Evolutionary conservation across 2,797 vertebrate genomes (phyloP).

Genomic region (Sebastes oblongus): DNA sequence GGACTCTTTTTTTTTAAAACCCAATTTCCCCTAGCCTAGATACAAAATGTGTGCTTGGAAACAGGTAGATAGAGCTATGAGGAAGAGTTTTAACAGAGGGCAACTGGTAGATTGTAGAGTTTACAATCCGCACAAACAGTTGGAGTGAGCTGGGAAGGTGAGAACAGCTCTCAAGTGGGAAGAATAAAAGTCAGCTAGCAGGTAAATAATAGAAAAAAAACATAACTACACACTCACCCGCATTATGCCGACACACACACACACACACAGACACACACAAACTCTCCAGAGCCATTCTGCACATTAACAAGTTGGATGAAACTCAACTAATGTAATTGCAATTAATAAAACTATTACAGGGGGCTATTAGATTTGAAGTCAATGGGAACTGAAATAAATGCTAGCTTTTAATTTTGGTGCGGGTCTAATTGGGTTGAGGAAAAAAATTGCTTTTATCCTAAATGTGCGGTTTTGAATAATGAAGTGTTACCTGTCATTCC

Average conservation of each 20-base stretch:
- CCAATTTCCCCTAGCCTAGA: not conserved
- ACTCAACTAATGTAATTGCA: constrained; percentile 42
- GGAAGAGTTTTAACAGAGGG: not conserved
- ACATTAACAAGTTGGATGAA: constrained; percentile 52
- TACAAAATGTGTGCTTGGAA: constrained; percentile 12
- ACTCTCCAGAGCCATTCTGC: constrained; percentile 29
- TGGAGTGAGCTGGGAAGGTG: constrained; percentile 23
- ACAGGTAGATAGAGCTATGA: not conserved
- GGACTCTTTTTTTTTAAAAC: not conserved
- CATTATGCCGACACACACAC: not conserved
- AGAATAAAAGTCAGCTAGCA: constrained; percentile 45
- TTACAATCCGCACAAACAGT: constrained; percentile 30
- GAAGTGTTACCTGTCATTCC: constrained; percentile 73
- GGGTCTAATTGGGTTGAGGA: constrained; percentile 66
- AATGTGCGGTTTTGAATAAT: constrained; percentile 69
- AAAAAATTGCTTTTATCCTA: constrained; percentile 61
- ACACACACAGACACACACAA: not conserved
- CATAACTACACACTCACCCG: constrained; percentile 3
- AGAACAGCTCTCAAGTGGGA: constrained; percentile 49
- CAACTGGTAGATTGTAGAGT: not conserved
- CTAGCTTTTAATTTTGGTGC: constrained; percentile 55
- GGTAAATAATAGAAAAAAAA: constrained; percentile 36
- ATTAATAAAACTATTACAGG: constrained; percentile 65
- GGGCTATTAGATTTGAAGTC: constrained; percentile 39
- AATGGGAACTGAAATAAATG: constrained; percentile 56